Conservation (phyloP, 2,113 vertebrate genomes). For the Oenanthe oenanthe region DNA sequence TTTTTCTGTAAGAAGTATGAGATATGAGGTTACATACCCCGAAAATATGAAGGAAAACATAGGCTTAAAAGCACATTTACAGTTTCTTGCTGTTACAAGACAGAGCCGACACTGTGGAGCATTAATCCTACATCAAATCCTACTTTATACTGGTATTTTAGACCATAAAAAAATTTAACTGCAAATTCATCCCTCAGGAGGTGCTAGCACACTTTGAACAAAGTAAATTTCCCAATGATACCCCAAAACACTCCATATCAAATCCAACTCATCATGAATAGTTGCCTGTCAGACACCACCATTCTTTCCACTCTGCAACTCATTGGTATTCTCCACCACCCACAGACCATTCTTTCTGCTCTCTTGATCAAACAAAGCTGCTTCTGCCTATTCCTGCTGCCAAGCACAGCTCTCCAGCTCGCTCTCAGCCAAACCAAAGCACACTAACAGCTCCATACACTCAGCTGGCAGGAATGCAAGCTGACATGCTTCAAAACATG, state of each 20-base stretch:
- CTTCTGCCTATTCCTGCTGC: neutral
- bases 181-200: neutral
- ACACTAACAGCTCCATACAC: neutral
- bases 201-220: neutral
- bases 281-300: neutral
- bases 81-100: neutral
- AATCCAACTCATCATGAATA: neutral
- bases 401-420: neutral
- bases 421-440: neutral
- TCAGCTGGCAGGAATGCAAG: neutral
- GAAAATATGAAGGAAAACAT: neutral
- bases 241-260: neutral
- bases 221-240: neutral
- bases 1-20: neutral
- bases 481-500: neutral
- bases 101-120: accelerated
- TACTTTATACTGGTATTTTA: neutral
- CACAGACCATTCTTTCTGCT: neutral
- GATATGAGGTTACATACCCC: neutral
- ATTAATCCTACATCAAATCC: neutral
- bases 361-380: neutral
- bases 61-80: neutral
- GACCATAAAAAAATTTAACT: neutral
- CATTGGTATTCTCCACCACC: neutral
- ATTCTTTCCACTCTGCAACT: neutral